A percentile compares a stretch with the other conserved stretches of the same genome.
Evolutionary conservation across 2,888 invertebrate genomes (phyloP).

Genomic region (Tipula helvola): DNA sequence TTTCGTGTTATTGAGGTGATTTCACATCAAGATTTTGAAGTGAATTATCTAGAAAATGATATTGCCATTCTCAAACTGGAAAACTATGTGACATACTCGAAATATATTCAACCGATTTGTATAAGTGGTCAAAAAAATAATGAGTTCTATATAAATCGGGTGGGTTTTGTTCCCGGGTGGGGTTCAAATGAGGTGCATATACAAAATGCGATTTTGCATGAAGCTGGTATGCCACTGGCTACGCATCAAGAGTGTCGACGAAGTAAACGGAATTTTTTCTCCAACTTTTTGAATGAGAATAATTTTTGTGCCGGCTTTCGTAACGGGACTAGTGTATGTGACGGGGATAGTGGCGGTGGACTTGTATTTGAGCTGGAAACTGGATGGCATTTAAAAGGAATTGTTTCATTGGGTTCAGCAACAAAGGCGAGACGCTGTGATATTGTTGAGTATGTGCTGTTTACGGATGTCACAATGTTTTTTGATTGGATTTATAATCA

Average conservation of each 20-base stretch:
- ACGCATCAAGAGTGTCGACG: constrained; percentile 25
- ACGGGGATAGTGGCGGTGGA: constrained; percentile 42
- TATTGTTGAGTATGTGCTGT: constrained; percentile 35
- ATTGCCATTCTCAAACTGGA: neutral
- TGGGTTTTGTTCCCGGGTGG: constrained; percentile 25
- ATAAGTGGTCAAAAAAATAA: constrained; percentile 23
- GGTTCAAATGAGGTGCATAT: constrained; percentile 25
- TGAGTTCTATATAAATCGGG: neutral
- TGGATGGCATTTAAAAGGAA: constrained; percentile 17
- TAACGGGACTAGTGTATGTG: constrained; percentile 37
- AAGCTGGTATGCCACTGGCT: constrained; percentile 27
- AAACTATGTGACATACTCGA: constrained; percentile 23
- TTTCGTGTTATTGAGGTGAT: constrained; percentile 18
- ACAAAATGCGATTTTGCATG: constrained; percentile 17
- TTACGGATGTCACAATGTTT: constrained; percentile 34
- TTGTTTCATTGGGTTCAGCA: constrained; percentile 16
- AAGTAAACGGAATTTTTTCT: constrained; percentile 17
- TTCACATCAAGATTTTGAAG: constrained; percentile 13
- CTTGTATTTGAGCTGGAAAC: constrained; percentile 25
- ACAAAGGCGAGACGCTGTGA: constrained; percentile 31
- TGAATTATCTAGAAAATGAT: neutral
- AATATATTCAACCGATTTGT: constrained; percentile 32
- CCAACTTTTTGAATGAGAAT: constrained; percentile 12
- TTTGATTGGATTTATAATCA: constrained; percentile 24
- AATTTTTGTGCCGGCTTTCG: constrained; percentile 19